Percentiles rank a stretch among this genome's conserved stretches.
Evolutionary conservation across 2,797 vertebrate genomes (phyloP).

Genomic region (Cheirogaleus major): DNA sequence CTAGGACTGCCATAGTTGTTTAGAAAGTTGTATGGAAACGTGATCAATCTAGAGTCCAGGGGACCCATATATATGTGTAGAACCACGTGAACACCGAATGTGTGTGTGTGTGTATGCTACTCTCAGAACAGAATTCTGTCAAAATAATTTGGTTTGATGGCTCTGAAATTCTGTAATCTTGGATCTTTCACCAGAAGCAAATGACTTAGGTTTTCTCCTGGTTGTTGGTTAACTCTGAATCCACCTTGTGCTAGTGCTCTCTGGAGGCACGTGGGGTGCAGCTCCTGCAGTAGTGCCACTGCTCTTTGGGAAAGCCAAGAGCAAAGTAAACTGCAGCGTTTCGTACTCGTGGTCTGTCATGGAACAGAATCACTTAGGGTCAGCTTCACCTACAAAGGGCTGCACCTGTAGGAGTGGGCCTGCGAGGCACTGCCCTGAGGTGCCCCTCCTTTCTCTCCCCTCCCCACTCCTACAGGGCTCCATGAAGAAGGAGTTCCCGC

Average conservation of each 20-base stretch:
- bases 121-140: neutral
- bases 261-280: fast-evolving
- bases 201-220: neutral
- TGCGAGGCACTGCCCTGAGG: fast-evolving
- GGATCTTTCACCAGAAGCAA: neutral
- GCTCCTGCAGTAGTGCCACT: fast-evolving
- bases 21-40: neutral
- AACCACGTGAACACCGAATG: neutral
- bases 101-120: neutral
- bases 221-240: too few species aligned
- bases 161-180: neutral
- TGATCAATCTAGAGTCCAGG: neutral
- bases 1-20: neutral
- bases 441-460: neutral
- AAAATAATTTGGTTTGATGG: neutral
- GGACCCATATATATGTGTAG: neutral
- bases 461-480: conserved; percentile 88
- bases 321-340: neutral
- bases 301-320: neutral
- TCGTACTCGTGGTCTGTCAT: fast-evolving
- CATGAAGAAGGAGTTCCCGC: conserved; percentile 96
- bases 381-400: neutral
- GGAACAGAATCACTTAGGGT: too few species aligned
- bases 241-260: neutral
- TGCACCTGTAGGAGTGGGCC: fast-evolving